These are phyloP conservation scores for Phyllopteryx taeniolatus DNA, from an alignment of 2,113 vertebrate genomes.

Conservation along the genomic window DNA sequence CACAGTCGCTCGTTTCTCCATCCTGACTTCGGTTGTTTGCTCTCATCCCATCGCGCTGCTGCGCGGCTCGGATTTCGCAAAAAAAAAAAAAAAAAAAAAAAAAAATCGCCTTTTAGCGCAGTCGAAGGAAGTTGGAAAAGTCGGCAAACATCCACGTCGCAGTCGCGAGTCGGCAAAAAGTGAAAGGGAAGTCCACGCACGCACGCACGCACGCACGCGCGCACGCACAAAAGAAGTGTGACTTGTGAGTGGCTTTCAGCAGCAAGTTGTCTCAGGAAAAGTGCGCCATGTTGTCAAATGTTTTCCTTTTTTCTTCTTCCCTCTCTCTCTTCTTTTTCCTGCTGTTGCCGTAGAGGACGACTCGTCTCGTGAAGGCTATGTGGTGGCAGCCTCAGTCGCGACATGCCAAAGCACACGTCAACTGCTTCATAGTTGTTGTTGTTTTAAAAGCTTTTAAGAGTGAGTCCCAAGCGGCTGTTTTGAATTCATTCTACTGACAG, in stretches of 20 bases:
- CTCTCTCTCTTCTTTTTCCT: slow-evolving; percentile 18
- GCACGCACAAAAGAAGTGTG: not conserved
- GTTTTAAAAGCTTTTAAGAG: not conserved
- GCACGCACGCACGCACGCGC: too few relatives aligned
- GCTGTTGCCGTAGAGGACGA: slow-evolving; percentile 56
- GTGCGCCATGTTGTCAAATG: slow-evolving; percentile 80
- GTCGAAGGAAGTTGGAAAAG: not conserved
- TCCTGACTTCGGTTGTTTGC: slow-evolving; percentile 65
- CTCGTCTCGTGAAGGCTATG: slow-evolving; percentile 25
- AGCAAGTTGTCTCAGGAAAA: slow-evolving; percentile 71
- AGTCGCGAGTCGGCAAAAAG: slow-evolving; percentile 13
- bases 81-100: too few relatives aligned
- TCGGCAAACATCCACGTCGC: slow-evolving; percentile 1
- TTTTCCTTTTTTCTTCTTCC: slow-evolving; percentile 55
- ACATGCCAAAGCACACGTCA: not conserved
- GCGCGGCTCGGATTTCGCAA: slow-evolving; percentile 6
- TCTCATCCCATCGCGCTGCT: slow-evolving; percentile 70
- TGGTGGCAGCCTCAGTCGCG: slow-evolving; percentile 17
- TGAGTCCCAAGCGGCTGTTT: not conserved
- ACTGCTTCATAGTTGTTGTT: not conserved
- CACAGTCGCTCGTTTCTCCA: slow-evolving; percentile 73
- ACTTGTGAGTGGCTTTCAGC: slow-evolving; percentile 22
- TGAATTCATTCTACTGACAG: not conserved
- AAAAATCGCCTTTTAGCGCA: slow-evolving; percentile 14
- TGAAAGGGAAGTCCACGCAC: not conserved